phyloP scores from a whole-genome alignment of 2,888 invertebrate genomes.

The Limnephilus lunatus region DNA sequence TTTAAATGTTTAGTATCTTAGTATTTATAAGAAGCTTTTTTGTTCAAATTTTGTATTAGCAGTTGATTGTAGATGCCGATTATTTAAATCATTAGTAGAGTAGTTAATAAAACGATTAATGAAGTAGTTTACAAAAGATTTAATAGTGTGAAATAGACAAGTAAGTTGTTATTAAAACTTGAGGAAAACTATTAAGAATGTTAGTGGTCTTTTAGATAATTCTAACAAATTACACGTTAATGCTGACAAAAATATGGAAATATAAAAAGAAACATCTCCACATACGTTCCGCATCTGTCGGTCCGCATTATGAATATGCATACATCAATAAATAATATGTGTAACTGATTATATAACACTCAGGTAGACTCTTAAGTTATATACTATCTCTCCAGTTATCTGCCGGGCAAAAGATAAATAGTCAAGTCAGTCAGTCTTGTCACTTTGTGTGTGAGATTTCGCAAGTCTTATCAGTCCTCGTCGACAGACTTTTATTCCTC shows the following conservation, averaged over 20 bases:
- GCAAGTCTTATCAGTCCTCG: constrained; percentile 44
- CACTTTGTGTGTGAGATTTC: constrained; percentile 29
- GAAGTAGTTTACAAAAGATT: background rate
- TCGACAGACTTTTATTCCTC: constrained; percentile 21
- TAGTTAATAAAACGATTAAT: background rate
- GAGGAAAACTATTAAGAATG: background rate
- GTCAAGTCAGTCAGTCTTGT: constrained; percentile 17
- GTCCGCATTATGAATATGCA: constrained; percentile 26
- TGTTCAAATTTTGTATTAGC: too few species aligned
- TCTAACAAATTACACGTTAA: background rate
- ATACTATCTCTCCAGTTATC: constrained; percentile 41
- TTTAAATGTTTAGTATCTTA: too few species aligned
- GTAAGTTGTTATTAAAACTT: background rate
- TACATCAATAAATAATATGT: constrained; percentile 6
- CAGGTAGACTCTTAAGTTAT: constrained; percentile 13
- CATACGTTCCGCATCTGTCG: constrained; percentile 21
- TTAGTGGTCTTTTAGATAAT: background rate
- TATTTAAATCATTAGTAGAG: too few species aligned
- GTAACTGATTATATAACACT: constrained; percentile 16
- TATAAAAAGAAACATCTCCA: constrained; percentile 6
- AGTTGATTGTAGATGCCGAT: too few species aligned
- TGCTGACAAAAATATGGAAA: background rate
- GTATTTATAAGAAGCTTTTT: too few species aligned
- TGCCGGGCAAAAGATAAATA: constrained; percentile 27
- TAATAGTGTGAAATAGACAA: background rate